Percentiles rank a stretch among this genome's conserved stretches.
phyloP scores from a whole-genome alignment of 1,140 invertebrate species.

The Gonioctena quinquepunctata region DNA sequence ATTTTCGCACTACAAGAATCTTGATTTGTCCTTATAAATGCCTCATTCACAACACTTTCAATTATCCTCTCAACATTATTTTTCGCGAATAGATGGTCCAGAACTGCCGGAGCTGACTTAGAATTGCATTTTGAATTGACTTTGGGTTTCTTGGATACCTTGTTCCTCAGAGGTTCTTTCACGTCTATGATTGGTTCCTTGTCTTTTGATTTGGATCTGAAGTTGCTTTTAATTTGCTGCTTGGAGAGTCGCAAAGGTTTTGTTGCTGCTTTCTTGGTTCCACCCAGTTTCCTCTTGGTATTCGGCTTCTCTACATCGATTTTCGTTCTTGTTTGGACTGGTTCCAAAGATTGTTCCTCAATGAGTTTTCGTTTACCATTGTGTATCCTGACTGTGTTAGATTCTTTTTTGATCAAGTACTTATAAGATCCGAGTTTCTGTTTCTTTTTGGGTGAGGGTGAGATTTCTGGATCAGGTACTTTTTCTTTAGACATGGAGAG shows the following conservation, averaged over 20 bases:
- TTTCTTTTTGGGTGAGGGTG: slow-evolving; percentile 33
- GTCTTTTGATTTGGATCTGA: slow-evolving; percentile 32
- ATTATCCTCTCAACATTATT: slow-evolving; percentile 61
- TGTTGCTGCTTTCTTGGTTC: slow-evolving; percentile 51
- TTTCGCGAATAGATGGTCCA: slow-evolving; percentile 61
- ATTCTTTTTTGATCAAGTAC: slow-evolving; percentile 55
- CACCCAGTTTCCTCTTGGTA: slow-evolving; percentile 51
- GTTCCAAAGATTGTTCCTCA: slow-evolving; percentile 29
- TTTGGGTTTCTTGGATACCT: slow-evolving; percentile 43
- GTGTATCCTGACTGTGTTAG: slow-evolving; percentile 51
- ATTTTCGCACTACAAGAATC: not conserved
- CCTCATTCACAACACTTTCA: slow-evolving; percentile 54
- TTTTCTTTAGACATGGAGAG: slow-evolving; percentile 41
- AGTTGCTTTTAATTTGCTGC: slow-evolving; percentile 25
- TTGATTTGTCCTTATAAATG: slow-evolving; percentile 25
- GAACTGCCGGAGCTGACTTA: slow-evolving; percentile 57
- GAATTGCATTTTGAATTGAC: slow-evolving; percentile 54
- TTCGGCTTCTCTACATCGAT: slow-evolving; percentile 29
- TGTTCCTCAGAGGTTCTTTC: slow-evolving; percentile 38
- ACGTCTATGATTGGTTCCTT: slow-evolving; percentile 42
- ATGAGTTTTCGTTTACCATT: slow-evolving; percentile 55
- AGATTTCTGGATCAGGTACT: slow-evolving; percentile 21
- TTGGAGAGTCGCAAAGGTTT: slow-evolving; percentile 38
- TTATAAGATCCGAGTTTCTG: slow-evolving; percentile 54
- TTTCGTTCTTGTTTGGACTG: slow-evolving; percentile 25